These are phyloP conservation scores for Yponomeuta evonymella DNA, from an alignment of 2,888 invertebrate genomes.

Conservation along the genomic window DNA sequence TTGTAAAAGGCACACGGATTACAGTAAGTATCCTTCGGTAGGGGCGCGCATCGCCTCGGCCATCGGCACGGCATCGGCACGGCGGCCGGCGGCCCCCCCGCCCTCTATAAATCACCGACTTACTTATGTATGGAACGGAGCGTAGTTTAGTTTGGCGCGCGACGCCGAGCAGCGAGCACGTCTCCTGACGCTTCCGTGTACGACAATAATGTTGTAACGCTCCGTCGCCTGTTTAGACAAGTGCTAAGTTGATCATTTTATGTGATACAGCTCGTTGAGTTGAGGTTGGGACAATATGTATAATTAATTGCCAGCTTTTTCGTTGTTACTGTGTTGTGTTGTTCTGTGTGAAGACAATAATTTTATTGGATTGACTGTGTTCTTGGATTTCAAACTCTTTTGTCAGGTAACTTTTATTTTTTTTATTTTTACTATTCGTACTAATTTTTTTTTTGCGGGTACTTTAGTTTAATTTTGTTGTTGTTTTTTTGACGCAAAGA, in stretches of 20 bases:
- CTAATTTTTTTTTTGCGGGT: neutral
- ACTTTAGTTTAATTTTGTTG: neutral
- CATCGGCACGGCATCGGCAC: slow-evolving; percentile 17
- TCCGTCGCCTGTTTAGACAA: slow-evolving; percentile 63
- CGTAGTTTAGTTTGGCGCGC: slow-evolving; percentile 68
- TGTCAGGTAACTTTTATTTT: slow-evolving; percentile 10
- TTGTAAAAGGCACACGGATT: slow-evolving; percentile 67
- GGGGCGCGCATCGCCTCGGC: slow-evolving; percentile 44
- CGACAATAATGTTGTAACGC: slow-evolving; percentile 52
- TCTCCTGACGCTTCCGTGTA: slow-evolving; percentile 31
- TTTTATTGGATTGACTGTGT: slow-evolving; percentile 1
- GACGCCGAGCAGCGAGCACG: slow-evolving; percentile 50
- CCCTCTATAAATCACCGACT: slow-evolving; percentile 53
- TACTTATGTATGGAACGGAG: slow-evolving; percentile 49
- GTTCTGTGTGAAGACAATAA: slow-evolving; percentile 3
- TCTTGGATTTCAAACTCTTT: slow-evolving; percentile 9
- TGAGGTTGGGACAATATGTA: slow-evolving; percentile 64
- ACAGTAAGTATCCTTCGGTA: slow-evolving; percentile 66
- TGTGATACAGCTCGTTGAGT: slow-evolving; percentile 67
- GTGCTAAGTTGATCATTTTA: slow-evolving; percentile 74
- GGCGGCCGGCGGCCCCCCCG: slow-evolving; percentile 23
- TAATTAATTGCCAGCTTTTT: slow-evolving; percentile 21
- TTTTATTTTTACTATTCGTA: neutral
- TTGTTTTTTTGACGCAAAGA: neutral
- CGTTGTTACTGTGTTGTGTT: slow-evolving; percentile 6